Evolutionary conservation across 2,797 vertebrate species (phyloP), one percentile per base, ranked within the genome.

Genomic region (Loriculus beryllinus): DNA sequence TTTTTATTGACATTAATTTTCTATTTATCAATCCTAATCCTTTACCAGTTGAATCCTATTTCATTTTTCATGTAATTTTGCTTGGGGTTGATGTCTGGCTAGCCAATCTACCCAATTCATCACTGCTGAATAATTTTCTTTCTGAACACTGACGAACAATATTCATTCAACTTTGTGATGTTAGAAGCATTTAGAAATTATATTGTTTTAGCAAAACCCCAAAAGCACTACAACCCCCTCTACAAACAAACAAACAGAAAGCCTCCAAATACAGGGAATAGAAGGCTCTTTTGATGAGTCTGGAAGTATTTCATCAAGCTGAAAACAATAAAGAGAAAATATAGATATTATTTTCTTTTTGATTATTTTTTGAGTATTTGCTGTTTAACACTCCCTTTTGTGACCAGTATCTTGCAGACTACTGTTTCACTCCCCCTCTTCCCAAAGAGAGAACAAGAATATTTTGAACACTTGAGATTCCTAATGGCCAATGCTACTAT

Each of bases 211-310:
- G 26, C 8, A n/a, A 77, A 75, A 1, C 0, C 5, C 5, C 3
- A 20, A 49, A 70, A 14, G 1, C 2, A 3, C 4, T 60, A 42
- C 16, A 48, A 20, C 3, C 1, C 2, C 9, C 14, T 49, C 31
- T 3, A 7, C 29, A 33, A 69, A 15, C 4, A 45, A 75, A 40
- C 9, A 10, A 57, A 22, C 20, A 62, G 26, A 67, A 43, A 43
- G 11, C 29, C 20, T 4, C 12, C 5, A 79, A 78, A 40, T 4
- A 18, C 3, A 28, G 4, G 8, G 9, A 59, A 56, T 7, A 39
- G 16, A 64, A 16, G 3, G 43, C 29, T 47, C 10, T 77, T 84
- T 64, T 40, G 8, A 16, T 49, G 7, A 70, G 6, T 68, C 40
- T 78, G 6, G 40, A 43, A 3, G 1, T 48, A 42, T 68, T 75